Percentiles rank a stretch among this genome's conserved stretches.
Conservation (phyloP, 2,888 invertebrate genomes). For the Acanthosoma haemorrhoidale region DNA sequence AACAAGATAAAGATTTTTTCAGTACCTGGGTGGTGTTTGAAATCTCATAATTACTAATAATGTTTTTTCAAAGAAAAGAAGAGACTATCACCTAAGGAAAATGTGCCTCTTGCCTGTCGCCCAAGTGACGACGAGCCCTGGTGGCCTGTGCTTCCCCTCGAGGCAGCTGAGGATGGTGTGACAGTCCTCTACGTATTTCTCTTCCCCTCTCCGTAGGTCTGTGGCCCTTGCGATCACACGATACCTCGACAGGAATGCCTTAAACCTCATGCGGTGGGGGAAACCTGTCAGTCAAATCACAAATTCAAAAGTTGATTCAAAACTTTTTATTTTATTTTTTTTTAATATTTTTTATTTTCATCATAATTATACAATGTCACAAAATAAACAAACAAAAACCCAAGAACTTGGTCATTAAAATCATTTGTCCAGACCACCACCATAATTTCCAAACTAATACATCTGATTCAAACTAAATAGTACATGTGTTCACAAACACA, state of each 20-base stretch:
- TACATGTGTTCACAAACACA: no score
- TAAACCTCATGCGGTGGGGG: constrained; percentile 91
- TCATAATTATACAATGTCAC: neutral
- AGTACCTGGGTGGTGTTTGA: no score
- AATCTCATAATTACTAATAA: no score
- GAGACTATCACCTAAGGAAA: constrained; percentile 58
- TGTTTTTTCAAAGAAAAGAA: no score
- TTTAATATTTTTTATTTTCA: neutral
- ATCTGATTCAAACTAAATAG: no score
- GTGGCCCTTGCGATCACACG: constrained; percentile 77
- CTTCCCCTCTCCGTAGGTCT: constrained; percentile 58
- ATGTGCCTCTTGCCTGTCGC: constrained; percentile 88
- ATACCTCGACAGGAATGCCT: constrained; percentile 83
- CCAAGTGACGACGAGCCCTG: constrained; percentile 63
- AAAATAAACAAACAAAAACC: no score
- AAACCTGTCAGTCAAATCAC: constrained; percentile 51
- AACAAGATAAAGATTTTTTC: no score
- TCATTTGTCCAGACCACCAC: no score
- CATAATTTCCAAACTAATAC: no score
- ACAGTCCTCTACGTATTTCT: constrained; percentile 70
- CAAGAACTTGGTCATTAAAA: no score
- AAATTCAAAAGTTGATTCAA: neutral
- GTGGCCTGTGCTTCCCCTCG: constrained; percentile 40
- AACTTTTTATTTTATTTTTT: neutral
- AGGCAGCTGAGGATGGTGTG: constrained; percentile 61